Conservation (phyloP, 1,140 invertebrate species). For the Mizuhopecten yessoensis region DNA sequence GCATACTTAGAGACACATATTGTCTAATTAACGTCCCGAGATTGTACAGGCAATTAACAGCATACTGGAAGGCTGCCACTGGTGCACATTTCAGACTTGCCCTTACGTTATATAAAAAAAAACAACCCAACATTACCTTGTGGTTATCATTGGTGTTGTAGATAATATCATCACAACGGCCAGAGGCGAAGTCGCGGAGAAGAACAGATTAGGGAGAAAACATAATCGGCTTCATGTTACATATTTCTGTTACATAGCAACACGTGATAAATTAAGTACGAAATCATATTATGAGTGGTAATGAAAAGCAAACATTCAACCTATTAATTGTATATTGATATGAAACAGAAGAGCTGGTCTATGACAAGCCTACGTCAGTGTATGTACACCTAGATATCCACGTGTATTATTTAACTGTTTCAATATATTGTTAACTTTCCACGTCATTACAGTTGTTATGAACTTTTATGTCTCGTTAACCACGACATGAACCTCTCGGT, state of each 20-base stretch:
- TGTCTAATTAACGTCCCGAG: not conserved
- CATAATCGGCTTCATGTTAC: not conserved
- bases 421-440: too few relatives aligned
- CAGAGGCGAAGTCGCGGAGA: not conserved
- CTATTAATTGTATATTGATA: not conserved
- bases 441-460: too few relatives aligned
- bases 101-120: not conserved
- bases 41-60: not conserved
- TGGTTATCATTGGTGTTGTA: not conserved
- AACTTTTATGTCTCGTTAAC: too few relatives aligned
- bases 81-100: not conserved
- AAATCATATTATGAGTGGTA: not conserved
- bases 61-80: not conserved
- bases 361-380: too few relatives aligned
- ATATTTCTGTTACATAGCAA: not conserved
- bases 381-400: too few relatives aligned
- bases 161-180: not conserved
- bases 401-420: too few relatives aligned
- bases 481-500: too few relatives aligned
- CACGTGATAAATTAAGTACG: not conserved
- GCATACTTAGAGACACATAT: not conserved
- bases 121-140: not conserved
- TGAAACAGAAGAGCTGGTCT: too few relatives aligned
- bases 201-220: not conserved
- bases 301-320: not conserved